Evolutionary conservation across 2,888 invertebrate genomes (phyloP).

Genomic region (Trichogramma evanescens): DNA sequence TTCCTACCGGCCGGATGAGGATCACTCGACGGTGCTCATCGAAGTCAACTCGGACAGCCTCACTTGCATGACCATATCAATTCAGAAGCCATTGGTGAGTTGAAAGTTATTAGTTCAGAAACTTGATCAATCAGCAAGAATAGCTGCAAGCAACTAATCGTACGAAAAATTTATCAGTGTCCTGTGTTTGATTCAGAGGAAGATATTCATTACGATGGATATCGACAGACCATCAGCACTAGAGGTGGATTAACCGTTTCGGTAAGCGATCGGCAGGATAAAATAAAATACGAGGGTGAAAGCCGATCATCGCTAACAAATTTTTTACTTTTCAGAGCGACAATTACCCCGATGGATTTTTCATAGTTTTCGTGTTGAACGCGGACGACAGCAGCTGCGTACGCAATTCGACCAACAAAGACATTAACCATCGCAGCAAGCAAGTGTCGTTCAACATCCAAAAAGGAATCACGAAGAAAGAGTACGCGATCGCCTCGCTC

Average conservation of each 20-base stretch:
- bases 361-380: constrained; percentile 63
- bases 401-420: constrained; percentile 27
- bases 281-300: background rate
- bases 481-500: constrained; percentile 62
- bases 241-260: constrained; percentile 70
- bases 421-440: constrained; percentile 42
- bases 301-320: background rate
- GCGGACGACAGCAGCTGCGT: constrained; percentile 49
- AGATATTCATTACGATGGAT: constrained; percentile 69
- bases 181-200: constrained; percentile 76
- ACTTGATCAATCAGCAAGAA: background rate
- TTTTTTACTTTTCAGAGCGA: constrained; percentile 52
- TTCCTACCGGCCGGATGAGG: constrained; percentile 53
- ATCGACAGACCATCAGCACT: constrained; percentile 68
- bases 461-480: constrained; percentile 57
- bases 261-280: constrained; percentile 50
- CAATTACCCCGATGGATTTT: constrained; percentile 63
- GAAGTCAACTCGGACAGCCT: constrained; percentile 60
- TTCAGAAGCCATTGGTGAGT: constrained; percentile 66
- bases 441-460: constrained; percentile 50
- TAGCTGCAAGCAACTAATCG: background rate
- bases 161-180: constrained; percentile 55
- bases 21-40: constrained; percentile 53
- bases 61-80: constrained; percentile 70
- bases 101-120: too few relatives aligned